Percentiles rank a stretch among this genome's conserved stretches.
Evolutionary conservation across 1,140 invertebrate species (phyloP).

Genomic region (Watersipora subatra): DNA sequence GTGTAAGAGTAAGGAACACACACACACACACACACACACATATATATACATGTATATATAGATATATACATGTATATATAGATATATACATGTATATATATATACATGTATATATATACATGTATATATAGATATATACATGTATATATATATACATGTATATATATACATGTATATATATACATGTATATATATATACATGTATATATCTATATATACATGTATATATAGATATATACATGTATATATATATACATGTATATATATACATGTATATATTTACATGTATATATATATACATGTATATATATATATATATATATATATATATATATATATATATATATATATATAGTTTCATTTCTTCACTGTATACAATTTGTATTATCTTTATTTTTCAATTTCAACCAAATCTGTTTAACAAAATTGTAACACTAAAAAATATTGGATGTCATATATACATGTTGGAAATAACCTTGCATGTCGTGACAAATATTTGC

Average conservation of each 20-base stretch:
- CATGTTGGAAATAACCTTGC: too few species aligned
- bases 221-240: background rate
- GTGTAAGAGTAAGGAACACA: background rate
- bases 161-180: slow-evolving; percentile 5
- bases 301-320: background rate
- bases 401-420: too few species aligned
- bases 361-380: too few species aligned
- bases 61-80: background rate
- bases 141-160: slow-evolving; percentile 1
- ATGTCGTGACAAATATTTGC: too few species aligned
- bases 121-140: slow-evolving; percentile 2
- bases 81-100: background rate
- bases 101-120: background rate
- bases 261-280: background rate
- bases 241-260: background rate
- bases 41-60: background rate
- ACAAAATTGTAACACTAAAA: too few species aligned
- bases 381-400: too few species aligned
- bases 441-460: too few species aligned
- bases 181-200: slow-evolving; percentile 6
- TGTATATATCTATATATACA: slow-evolving; percentile 2
- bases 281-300: background rate
- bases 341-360: too few species aligned
- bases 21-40: background rate
- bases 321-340: background rate